phyloP scores from a whole-genome alignment of 2,113 vertebrate species.

The Planiliza haematocheilus region DNA sequence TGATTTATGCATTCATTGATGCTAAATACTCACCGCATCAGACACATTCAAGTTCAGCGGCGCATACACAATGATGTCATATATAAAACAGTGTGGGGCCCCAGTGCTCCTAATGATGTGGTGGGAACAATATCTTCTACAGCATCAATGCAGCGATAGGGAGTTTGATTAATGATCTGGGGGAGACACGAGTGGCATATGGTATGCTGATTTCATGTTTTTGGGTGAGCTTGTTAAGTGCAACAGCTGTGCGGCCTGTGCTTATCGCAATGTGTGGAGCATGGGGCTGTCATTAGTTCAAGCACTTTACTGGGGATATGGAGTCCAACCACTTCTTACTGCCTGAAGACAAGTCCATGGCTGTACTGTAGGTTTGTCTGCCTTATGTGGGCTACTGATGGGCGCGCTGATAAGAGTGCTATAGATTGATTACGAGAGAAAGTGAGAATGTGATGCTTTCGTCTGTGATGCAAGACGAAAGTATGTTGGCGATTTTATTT shows the following conservation, averaged over 20 bases:
- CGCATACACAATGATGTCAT: conserved; percentile 68
- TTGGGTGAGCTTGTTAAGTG: conserved; percentile 57
- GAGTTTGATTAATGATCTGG: conserved; percentile 80
- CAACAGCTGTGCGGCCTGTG: conserved; percentile 61
- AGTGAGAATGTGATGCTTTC: conserved; percentile 3
- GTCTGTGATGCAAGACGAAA: conserved; percentile 51
- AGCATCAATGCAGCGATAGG: conserved; percentile 59
- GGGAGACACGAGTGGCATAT: conserved; percentile 72
- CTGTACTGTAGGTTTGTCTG: conserved; percentile 47
- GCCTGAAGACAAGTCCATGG: conserved; percentile 52
- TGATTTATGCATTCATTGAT: conserved; percentile 26
- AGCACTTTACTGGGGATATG: conserved; percentile 57
- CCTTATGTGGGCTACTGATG: conserved; percentile 47
- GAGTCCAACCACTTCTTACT: conserved; percentile 50
- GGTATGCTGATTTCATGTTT: conserved; percentile 73
- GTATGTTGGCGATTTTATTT: conserved; percentile 38
- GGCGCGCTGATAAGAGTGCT: conserved; percentile 37
- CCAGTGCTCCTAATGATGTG: conserved; percentile 57
- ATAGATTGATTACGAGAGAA: not conserved
- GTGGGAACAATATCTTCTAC: conserved; percentile 60
- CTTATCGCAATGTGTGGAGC: conserved; percentile 45
- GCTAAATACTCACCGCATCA: conserved; percentile 43
- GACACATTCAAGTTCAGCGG: conserved; percentile 46
- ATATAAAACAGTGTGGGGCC: conserved; percentile 51
- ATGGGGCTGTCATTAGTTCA: conserved; percentile 66